Evolutionary conservation across 2,113 vertebrate genomes (phyloP).

Genomic region (Agapornis roseicollis): DNA sequence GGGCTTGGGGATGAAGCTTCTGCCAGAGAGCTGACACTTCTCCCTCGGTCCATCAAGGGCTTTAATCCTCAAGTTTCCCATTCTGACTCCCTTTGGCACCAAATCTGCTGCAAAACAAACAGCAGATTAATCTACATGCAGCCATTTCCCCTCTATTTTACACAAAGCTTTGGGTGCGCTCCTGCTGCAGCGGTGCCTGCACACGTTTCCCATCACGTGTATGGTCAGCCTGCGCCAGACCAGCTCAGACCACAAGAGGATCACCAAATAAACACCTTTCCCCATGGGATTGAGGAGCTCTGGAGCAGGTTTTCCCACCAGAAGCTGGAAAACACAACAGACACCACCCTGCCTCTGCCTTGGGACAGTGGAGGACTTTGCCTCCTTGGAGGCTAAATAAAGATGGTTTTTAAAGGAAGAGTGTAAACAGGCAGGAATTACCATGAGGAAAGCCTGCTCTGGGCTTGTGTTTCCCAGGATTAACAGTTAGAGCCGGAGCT

Average conservation of each 20-base stretch:
- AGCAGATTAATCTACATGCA: background rate
- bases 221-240: background rate
- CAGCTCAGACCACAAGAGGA: background rate
- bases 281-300: background rate
- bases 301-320: background rate
- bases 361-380: background rate
- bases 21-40: too few relatives aligned
- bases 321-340: rapidly evolving
- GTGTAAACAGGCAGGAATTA: background rate
- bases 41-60: background rate
- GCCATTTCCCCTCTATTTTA: background rate
- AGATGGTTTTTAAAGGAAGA: background rate
- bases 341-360: rapidly evolving
- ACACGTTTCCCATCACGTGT: rapidly evolving
- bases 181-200: background rate
- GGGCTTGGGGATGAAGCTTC: background rate
- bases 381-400: background rate
- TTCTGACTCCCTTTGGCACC: background rate
- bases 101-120: background rate
- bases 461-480: constrained; percentile 62
- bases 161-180: rapidly evolving
- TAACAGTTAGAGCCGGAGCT: constrained; percentile 67
- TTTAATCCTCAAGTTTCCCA: background rate
- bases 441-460: constrained; percentile 6
- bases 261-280: background rate